Conservation (phyloP, 2,113 vertebrate species). For the Onychostoma macrolepis region DNA sequence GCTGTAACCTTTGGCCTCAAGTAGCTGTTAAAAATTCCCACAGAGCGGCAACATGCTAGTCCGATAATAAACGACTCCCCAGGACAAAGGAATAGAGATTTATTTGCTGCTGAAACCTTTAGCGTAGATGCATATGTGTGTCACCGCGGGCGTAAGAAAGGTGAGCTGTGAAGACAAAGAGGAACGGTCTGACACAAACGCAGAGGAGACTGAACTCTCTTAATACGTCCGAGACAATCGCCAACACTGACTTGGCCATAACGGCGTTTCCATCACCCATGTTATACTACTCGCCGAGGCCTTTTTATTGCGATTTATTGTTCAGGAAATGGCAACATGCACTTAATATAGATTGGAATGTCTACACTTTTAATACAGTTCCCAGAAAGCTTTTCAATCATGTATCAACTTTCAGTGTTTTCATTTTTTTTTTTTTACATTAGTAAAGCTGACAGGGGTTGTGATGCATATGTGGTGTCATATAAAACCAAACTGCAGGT, state of each 20-base stretch:
- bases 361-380: slow-evolving; percentile 65
- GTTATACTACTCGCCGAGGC: slow-evolving; percentile 51
- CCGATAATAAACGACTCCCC: slow-evolving; percentile 66
- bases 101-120: slow-evolving; percentile 72
- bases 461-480: slow-evolving; percentile 55
- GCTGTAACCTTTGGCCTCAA: slow-evolving; percentile 19
- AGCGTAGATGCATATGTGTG: slow-evolving; percentile 45
- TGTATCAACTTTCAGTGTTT: slow-evolving; percentile 49
- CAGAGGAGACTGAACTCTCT: slow-evolving; percentile 24
- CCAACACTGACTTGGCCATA: slow-evolving; percentile 57
- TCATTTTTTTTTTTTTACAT: slow-evolving; percentile 3
- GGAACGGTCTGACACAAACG: slow-evolving; percentile 12
- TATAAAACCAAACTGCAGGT: slow-evolving; percentile 54
- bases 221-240: slow-evolving; percentile 26
- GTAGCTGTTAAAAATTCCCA: slow-evolving; percentile 61
- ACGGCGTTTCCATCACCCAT: slow-evolving; percentile 63
- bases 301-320: slow-evolving; percentile 70
- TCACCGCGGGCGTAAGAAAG: slow-evolving; percentile 52
- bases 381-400: slow-evolving; percentile 65
- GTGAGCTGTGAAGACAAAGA: slow-evolving; percentile 64
- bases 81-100: slow-evolving; percentile 65
- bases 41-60: slow-evolving; percentile 55
- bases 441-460: slow-evolving; percentile 24
- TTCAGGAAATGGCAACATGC: slow-evolving; percentile 69
- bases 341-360: slow-evolving; percentile 72